phyloP scores from a whole-genome alignment of 2,797 vertebrate genomes.

The Phaenicophaeus curvirostris region DNA sequence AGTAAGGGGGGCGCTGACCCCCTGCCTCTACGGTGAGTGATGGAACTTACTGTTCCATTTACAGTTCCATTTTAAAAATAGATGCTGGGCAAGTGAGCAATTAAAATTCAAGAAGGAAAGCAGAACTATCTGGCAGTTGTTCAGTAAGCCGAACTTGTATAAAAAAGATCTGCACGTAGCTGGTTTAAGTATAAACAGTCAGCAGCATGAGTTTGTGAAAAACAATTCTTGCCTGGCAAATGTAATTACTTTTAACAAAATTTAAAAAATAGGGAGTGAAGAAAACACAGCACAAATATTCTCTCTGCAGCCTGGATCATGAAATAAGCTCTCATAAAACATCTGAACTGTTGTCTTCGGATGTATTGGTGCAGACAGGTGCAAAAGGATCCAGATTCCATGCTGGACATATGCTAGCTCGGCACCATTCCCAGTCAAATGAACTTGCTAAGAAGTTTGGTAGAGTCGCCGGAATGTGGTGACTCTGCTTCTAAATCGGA shows the following conservation, averaged over 20 bases:
- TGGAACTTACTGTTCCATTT: constrained; percentile 51
- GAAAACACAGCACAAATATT: not conserved
- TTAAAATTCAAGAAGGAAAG: constrained; percentile 70
- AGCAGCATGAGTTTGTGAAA: constrained; percentile 42
- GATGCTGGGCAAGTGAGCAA: constrained; percentile 59
- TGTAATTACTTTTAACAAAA: constrained; percentile 49
- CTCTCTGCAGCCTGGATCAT: not conserved
- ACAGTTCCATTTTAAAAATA: constrained; percentile 64
- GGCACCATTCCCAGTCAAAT: not conserved
- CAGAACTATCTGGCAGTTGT: constrained; percentile 60
- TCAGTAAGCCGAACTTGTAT: constrained; percentile 58
- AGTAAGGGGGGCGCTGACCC: not conserved
- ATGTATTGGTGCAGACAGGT: not conserved
- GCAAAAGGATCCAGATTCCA: constrained; percentile 11
- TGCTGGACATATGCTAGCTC: not conserved
- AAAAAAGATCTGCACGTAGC: constrained; percentile 59
- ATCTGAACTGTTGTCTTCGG: not conserved
- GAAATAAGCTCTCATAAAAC: not conserved
- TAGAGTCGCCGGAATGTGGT: not conserved
- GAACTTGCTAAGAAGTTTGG: not conserved
- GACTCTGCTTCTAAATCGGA: not conserved
- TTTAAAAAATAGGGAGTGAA: not conserved
- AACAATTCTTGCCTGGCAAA: constrained; percentile 58
- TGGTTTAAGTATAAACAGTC: constrained; percentile 59
- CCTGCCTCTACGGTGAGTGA: constrained; percentile 1